phyloP scores from a whole-genome alignment of 2,797 vertebrate genomes.

The Rhinichthys osculus region DNA sequence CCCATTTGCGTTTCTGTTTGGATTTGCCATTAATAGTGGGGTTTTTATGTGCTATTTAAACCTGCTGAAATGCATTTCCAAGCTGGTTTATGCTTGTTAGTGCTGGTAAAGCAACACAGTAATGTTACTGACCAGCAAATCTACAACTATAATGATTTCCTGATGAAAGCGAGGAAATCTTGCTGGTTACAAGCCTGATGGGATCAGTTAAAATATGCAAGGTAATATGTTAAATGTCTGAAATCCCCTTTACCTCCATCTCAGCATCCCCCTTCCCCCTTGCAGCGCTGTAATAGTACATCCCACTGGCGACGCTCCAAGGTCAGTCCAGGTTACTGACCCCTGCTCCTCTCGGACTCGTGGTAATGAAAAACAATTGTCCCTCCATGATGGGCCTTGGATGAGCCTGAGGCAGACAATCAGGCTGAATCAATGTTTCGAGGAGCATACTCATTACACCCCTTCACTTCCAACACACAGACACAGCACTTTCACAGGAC shows the following conservation, averaged over 20 bases:
- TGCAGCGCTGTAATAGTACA: constrained; percentile 5
- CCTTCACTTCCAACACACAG: constrained; percentile 37
- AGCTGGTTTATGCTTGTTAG: neutral
- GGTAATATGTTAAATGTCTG: neutral
- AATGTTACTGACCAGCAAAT: neutral
- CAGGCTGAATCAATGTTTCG: constrained; percentile 52
- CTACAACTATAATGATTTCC: neutral
- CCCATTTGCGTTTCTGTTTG: neutral
- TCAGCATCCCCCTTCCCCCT: neutral
- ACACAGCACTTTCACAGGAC: constrained; percentile 56
- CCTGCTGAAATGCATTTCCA: neutral
- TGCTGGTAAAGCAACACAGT: neutral
- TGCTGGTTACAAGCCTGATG: neutral
- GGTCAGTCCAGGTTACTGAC: constrained; percentile 54
- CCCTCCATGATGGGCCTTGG: constrained; percentile 52
- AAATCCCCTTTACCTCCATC: constrained; percentile 9
- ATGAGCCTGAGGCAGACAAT: constrained; percentile 55
- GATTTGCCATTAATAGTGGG: neutral
- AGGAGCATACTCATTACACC: constrained; percentile 41
- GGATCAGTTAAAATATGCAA: neutral
- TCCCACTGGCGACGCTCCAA: constrained; percentile 29
- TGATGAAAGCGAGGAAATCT: neutral
- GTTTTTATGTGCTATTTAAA: neutral
- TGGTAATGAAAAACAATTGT: constrained; percentile 66
- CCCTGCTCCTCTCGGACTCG: constrained; percentile 40